Conservation (phyloP, 2,888 invertebrate species). For the Timema cristinae region DNA sequence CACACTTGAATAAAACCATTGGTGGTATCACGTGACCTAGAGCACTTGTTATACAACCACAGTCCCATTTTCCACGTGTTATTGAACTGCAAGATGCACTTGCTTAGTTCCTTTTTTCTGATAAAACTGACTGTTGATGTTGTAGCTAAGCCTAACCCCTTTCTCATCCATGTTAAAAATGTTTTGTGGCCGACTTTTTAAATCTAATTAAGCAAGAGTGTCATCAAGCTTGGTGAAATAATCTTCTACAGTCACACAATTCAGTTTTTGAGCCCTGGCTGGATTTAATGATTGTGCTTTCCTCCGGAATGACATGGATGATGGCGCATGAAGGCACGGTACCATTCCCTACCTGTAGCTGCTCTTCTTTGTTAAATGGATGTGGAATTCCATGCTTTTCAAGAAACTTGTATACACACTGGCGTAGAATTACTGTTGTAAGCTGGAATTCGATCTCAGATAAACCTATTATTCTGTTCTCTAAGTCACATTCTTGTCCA, state of each 20-base stretch:
- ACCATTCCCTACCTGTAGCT: not conserved
- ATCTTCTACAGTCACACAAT: not conserved
- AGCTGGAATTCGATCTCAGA: not conserved
- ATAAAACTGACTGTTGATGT: slow-evolving; percentile 3
- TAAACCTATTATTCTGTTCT: slow-evolving; percentile 3
- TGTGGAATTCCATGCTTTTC: not conserved
- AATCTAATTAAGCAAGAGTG: not conserved
- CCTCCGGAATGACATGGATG: not conserved
- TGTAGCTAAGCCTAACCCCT: not conserved
- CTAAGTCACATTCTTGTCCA: slow-evolving; percentile 7
- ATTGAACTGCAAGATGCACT: not conserved
- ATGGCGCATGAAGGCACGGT: not conserved
- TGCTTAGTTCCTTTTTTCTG: not conserved
- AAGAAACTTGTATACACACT: not conserved
- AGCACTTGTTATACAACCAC: not conserved
- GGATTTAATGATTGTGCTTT: slow-evolving; percentile 2
- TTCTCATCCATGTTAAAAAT: slow-evolving; percentile 6
- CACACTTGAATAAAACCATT: not conserved
- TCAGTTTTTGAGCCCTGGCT: not conserved
- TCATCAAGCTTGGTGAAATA: not conserved
- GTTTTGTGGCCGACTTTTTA: slow-evolving; percentile 1
- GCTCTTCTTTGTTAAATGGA: not conserved
- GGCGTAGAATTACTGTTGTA: not conserved
- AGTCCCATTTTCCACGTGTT: slow-evolving; percentile 1
- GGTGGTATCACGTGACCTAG: slow-evolving; percentile 3